Conservation (phyloP, 2,888 invertebrate species). For the Oscheius myriophilus region DNA sequence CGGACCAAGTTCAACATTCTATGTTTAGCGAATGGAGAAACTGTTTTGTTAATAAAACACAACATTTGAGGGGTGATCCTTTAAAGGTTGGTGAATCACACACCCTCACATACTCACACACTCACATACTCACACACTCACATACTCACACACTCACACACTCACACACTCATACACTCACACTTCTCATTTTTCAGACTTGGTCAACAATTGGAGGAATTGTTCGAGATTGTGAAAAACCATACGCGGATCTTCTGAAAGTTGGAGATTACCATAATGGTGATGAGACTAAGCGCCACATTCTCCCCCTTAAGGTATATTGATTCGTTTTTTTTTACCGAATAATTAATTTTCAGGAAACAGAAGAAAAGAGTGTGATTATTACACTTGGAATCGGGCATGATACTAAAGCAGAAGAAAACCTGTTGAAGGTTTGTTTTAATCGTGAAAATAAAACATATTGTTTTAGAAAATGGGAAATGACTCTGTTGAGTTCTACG, state of each 20-base stretch:
- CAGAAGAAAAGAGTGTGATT: slow-evolving; percentile 16
- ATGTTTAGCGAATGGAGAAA: too few species aligned
- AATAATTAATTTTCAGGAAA: background rate
- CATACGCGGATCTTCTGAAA: slow-evolving; percentile 7
- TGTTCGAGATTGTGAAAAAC: slow-evolving; percentile 16
- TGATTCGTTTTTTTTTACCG: background rate
- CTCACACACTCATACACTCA: too few species aligned
- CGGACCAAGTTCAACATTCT: too few species aligned
- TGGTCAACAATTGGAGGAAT: slow-evolving; percentile 12
- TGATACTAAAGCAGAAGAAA: slow-evolving; percentile 34
- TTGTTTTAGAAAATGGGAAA: slow-evolving; percentile 28
- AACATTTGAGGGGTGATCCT: too few species aligned
- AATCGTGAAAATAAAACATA: too few species aligned
- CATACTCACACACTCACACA: too few species aligned
- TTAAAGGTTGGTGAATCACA: too few species aligned
- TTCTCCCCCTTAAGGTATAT: slow-evolving; percentile 22
- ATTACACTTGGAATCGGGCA: slow-evolving; percentile 37
- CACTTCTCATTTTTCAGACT: background rate
- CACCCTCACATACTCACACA: too few species aligned
- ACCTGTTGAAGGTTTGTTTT: slow-evolving; percentile 21
- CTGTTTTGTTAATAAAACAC: too few species aligned
- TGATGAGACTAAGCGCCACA: slow-evolving; percentile 44
- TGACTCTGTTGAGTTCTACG: slow-evolving; percentile 10
- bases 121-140: too few species aligned
- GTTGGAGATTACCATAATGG: slow-evolving; percentile 35